Evolutionary conservation across 2,113 vertebrate species (phyloP), one percentile per base, ranked within the genome.

Genomic region (Amphiprion percula): DNA sequence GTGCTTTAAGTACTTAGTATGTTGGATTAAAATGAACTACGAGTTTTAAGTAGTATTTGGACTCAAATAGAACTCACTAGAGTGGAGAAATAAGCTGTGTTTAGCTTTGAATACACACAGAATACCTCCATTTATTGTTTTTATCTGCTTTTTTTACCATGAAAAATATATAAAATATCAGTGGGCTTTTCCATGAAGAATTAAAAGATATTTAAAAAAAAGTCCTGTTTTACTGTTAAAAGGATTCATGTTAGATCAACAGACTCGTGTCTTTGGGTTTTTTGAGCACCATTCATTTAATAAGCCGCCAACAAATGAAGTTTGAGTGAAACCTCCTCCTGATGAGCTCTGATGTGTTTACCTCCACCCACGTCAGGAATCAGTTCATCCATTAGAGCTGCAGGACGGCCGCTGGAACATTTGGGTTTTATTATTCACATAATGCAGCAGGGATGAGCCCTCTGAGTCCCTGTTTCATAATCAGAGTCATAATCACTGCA

Each of bases 381-480:
- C 68, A 69, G 84, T 78, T 54, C 5, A 52, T 85, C 55, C 30
- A 80, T 88, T 86, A 84, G 26, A 26, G 26, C 21, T 15, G 28
- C 33, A 0, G n/a, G 26, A 26, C 26, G 26, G 3, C 26, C 26
- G 26, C 2, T 3, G 26, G 26, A 64, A 65, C 78, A 89, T 90
- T 79, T 86, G 69, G 72, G 37, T 79, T 89, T 85, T 85, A 82
- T 80, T 84, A 87, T 90, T 88, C 74, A 82, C 46, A 66, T 74
- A 66, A 86, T 74, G 80, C 85, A 73, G 62, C 77, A 0, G 37
- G 63, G 71, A 86, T 47, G 75, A 89, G 77, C 74, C 79, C 76
- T 88, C 68, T 66, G 74, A 87, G 52, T 77, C 82, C 54, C 37
- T 67, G 74, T 88, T 92, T 93, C 68, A 83, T 89, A 84, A 91